Conservation (phyloP, 2,888 invertebrate genomes). For the Drosophila neutralis region DNA sequence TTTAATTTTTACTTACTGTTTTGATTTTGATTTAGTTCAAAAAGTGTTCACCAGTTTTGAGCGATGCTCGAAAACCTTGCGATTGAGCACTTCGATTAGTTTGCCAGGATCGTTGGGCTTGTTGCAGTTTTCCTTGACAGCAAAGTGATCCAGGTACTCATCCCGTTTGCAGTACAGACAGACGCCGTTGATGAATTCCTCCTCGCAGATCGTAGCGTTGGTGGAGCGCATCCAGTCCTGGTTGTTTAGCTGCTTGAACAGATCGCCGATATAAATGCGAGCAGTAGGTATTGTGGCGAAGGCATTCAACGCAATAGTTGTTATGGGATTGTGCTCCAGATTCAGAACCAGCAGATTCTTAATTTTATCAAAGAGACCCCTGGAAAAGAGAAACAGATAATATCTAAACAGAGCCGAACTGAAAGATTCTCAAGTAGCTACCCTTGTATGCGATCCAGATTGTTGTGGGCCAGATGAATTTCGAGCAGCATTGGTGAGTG, state of each 20-base stretch:
- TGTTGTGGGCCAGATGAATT: slow-evolving; percentile 68
- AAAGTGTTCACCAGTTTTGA: slow-evolving; percentile 28
- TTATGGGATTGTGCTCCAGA: slow-evolving; percentile 70
- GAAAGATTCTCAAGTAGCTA: slow-evolving; percentile 9
- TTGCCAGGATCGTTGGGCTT: slow-evolving; percentile 59
- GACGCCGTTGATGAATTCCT: slow-evolving; percentile 66
- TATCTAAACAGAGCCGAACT: not conserved
- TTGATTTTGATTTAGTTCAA: slow-evolving; percentile 13
- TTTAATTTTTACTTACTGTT: slow-evolving; percentile 35
- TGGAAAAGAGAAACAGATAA: slow-evolving; percentile 3
- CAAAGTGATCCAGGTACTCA: slow-evolving; percentile 68
- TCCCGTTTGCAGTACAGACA: slow-evolving; percentile 68
- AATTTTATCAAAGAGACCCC: slow-evolving; percentile 66
- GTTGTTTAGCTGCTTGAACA: slow-evolving; percentile 39
- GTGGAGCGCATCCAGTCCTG: slow-evolving; percentile 64
- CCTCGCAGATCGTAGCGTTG: slow-evolving; percentile 69
- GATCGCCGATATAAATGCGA: slow-evolving; percentile 64
- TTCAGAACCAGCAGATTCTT: slow-evolving; percentile 63
- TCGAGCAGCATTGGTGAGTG: slow-evolving; percentile 58
- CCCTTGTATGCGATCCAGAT: slow-evolving; percentile 68
- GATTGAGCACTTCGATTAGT: slow-evolving; percentile 51
- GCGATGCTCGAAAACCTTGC: slow-evolving; percentile 57
- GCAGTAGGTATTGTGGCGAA: slow-evolving; percentile 54
- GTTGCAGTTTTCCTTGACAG: slow-evolving; percentile 67
- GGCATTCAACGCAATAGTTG: slow-evolving; percentile 61